phyloP scores from a whole-genome alignment of 2,113 vertebrate genomes.

The Nyctereutes procyonoides region DNA sequence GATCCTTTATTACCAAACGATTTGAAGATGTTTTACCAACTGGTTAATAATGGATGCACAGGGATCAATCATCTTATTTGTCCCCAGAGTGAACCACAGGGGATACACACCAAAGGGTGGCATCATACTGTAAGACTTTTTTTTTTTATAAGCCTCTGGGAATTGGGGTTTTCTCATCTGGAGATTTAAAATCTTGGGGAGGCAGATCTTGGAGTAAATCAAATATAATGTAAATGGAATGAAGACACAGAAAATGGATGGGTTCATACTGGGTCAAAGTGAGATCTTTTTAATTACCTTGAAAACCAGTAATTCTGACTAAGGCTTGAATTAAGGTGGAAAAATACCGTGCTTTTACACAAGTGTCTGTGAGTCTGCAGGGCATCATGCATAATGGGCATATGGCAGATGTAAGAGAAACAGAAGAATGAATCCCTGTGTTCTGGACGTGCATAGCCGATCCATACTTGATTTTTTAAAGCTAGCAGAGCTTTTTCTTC shows the following conservation, averaged over 20 bases:
- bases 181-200: slow-evolving; percentile 21
- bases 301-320: background rate
- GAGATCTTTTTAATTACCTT: slow-evolving; percentile 16
- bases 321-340: background rate
- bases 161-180: background rate
- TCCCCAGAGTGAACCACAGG: background rate
- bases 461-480: background rate
- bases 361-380: background rate
- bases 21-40: background rate
- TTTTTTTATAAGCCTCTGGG: background rate
- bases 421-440: background rate
- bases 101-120: background rate
- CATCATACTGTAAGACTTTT: background rate
- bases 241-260: background rate
- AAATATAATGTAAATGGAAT: background rate
- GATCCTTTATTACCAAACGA: background rate
- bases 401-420: background rate
- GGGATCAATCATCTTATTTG: background rate
- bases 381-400: background rate
- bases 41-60: background rate
- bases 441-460: background rate
- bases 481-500: background rate
- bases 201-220: slow-evolving; percentile 31
- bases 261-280: background rate
- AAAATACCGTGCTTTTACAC: background rate